phyloP scores from a whole-genome alignment of 2,113 vertebrate genomes.

The Clarias gariepinus region DNA sequence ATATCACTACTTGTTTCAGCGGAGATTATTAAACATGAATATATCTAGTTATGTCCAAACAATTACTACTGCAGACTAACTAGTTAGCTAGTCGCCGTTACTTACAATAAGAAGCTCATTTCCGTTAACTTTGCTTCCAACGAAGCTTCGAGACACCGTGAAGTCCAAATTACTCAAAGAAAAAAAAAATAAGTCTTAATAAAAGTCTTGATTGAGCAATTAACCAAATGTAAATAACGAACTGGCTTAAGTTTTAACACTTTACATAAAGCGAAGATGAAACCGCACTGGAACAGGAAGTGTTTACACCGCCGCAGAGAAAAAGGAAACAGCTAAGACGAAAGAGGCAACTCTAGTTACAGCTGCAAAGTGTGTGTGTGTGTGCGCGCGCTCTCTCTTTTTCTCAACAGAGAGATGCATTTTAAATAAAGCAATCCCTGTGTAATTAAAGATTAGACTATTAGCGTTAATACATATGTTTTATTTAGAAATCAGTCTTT shows the following conservation, averaged over 20 bases:
- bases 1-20: not conserved
- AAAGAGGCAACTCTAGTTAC: not conserved
- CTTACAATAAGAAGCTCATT: conserved; percentile 83
- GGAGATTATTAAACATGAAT: not conserved
- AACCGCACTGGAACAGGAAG: conserved; percentile 26
- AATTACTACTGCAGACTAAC: not conserved
- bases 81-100: conserved; percentile 41
- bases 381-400: too few species aligned
- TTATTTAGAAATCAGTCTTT: too few species aligned
- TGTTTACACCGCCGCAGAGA: not conserved
- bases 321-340: conserved; percentile 4
- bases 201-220: not conserved
- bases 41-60: not conserved
- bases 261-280: not conserved
- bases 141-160: not conserved
- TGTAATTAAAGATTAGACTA: too few species aligned
- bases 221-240: not conserved
- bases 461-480: too few species aligned
- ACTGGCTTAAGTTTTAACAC: not conserved
- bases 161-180: not conserved
- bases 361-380: not conserved
- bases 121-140: conserved; percentile 49
- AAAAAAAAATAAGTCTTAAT: not conserved
- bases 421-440: too few species aligned
- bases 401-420: too few species aligned